Evolutionary conservation across 1,140 invertebrate species (phyloP).

Genomic region (Lamellibrachia luymesi): DNA sequence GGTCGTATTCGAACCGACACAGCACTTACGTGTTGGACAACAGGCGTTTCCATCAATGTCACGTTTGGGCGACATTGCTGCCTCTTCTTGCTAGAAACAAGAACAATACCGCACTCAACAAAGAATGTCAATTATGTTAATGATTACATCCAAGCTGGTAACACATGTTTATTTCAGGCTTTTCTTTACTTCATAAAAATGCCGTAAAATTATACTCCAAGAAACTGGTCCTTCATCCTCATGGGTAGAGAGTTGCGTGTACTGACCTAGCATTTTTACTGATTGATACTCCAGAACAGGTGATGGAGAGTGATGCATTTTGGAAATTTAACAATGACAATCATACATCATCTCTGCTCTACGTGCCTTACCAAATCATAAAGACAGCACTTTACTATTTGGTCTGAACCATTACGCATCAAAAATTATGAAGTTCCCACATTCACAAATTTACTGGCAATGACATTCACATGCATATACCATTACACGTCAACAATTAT

Average conservation of each 20-base stretch:
- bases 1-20: neutral
- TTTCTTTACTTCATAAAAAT: neutral
- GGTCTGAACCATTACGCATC: neutral
- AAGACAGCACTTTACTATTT: neutral
- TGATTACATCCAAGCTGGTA: neutral
- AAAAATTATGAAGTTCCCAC: neutral
- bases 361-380: neutral
- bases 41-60: slow-evolving; percentile 29
- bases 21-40: neutral
- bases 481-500: neutral
- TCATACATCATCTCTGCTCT: neutral
- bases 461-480: neutral
- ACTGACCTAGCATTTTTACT: neutral
- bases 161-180: neutral
- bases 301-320: neutral
- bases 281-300: neutral
- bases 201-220: neutral
- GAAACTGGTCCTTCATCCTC: neutral
- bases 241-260: neutral
- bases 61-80: slow-evolving; percentile 34
- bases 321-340: neutral
- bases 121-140: neutral
- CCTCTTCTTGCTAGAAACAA: slow-evolving; percentile 13
- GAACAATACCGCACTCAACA: neutral
- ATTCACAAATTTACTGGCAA: neutral